Percentiles rank a stretch among this genome's conserved stretches.
Conservation (phyloP, 1,140 invertebrate genomes). For the Sitophilus oryzae region DNA sequence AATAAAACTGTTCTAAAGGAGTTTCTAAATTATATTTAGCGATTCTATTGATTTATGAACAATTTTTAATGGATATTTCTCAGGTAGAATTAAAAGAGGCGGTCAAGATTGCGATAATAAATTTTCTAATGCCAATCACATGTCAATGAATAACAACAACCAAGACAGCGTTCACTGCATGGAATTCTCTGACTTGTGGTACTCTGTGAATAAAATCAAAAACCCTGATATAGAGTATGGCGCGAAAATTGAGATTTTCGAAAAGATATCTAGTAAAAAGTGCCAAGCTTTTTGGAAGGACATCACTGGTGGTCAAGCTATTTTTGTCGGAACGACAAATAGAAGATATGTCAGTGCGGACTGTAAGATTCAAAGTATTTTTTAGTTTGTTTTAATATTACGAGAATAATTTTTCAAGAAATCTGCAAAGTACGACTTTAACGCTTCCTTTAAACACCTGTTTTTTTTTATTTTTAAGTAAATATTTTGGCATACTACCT, state of each 20-base stretch:
- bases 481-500: constrained; percentile 23
- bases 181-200: constrained; percentile 50
- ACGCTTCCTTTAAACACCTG: not conserved
- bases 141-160: too few species aligned
- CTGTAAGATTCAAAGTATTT: not conserved
- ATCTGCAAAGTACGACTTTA: too few species aligned
- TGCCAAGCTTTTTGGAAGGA: constrained; percentile 42
- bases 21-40: too few species aligned
- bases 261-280: constrained; percentile 40
- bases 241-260: constrained; percentile 44
- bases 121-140: constrained; percentile 39
- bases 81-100: constrained; percentile 43
- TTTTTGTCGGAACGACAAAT: constrained; percentile 29
- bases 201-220: constrained; percentile 44
- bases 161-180: constrained; percentile 50
- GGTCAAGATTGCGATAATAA: constrained; percentile 46
- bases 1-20: too few species aligned
- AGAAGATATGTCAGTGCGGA: constrained; percentile 22
- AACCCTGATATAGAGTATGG: constrained; percentile 43
- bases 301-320: constrained; percentile 36
- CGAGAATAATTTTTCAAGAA: not conserved
- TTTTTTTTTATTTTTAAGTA: not conserved
- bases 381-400: not conserved
- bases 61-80: too few species aligned
- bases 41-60: too few species aligned